phyloP scores from a whole-genome alignment of 2,113 vertebrate species.

The Hippocampus mohnikei region DNA sequence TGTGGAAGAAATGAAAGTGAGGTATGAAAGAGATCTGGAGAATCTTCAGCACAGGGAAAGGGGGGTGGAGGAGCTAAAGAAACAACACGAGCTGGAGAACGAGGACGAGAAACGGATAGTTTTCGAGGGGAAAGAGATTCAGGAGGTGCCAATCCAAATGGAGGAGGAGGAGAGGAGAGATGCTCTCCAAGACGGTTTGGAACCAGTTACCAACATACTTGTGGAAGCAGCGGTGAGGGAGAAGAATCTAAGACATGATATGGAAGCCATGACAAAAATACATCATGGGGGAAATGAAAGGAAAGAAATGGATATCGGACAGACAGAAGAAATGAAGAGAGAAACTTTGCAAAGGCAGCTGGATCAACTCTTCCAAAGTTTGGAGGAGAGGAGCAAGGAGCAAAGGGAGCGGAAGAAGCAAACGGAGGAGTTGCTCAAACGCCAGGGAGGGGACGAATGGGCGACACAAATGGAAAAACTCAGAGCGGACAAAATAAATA shows the following conservation, averaged over 20 bases:
- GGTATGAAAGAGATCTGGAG: conserved; percentile 34
- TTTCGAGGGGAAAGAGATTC: conserved; percentile 25
- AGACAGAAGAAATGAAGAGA: conserved; percentile 36
- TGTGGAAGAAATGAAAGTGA: conserved; percentile 23
- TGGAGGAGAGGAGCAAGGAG: conserved; percentile 18
- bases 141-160: conserved; percentile 32
- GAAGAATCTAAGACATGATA: conserved; percentile 16
- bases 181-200: conserved; percentile 29
- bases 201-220: conserved; percentile 27
- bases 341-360: conserved; percentile 41
- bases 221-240: conserved; percentile 35
- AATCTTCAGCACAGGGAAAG: conserved; percentile 9
- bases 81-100: conserved; percentile 23
- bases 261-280: conserved; percentile 33
- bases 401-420: conserved; percentile 29
- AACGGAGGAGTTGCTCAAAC: conserved; percentile 25
- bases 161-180: conserved; percentile 39
- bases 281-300: conserved; percentile 21
- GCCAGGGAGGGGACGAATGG: conserved; percentile 32
- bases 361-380: conserved; percentile 27
- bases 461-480: conserved; percentile 39
- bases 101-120: conserved; percentile 23
- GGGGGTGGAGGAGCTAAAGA: conserved; percentile 36
- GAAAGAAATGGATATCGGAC: conserved; percentile 34
- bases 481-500: conserved; percentile 34